phyloP scores from a whole-genome alignment of 2,113 vertebrate species.

The Meriones unguiculatus region DNA sequence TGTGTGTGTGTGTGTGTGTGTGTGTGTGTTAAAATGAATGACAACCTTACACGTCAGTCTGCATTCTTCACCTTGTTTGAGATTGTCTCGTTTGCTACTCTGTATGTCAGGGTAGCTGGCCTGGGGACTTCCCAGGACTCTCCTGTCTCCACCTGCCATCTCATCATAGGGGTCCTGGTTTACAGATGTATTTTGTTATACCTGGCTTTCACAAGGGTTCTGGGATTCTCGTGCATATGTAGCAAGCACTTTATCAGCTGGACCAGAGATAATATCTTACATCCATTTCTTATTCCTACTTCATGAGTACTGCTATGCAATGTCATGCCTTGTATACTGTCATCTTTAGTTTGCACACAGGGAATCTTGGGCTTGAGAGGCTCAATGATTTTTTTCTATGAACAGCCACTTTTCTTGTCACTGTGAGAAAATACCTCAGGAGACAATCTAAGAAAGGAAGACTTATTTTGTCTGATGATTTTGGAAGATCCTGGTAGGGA shows the following conservation, averaged over 20 bases:
- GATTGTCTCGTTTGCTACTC: background rate
- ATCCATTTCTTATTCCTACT: background rate
- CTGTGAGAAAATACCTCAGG: background rate
- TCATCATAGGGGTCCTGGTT: background rate
- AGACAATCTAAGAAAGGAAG: background rate
- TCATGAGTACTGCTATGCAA: accelerated
- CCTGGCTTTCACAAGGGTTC: background rate
- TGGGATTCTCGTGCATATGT: background rate
- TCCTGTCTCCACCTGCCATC: background rate
- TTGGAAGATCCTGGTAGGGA: background rate
- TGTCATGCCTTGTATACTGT: accelerated
- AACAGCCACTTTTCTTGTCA: background rate
- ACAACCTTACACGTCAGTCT: background rate
- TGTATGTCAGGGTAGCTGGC: background rate
- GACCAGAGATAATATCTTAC: background rate
- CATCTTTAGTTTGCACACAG: background rate
- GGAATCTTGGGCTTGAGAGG: background rate
- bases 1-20: background rate
- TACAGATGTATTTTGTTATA: too few relatives aligned
- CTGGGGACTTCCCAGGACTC: background rate
- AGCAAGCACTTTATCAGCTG: background rate
- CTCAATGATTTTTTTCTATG: background rate
- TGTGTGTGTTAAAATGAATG: background rate
- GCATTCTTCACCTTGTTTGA: background rate
- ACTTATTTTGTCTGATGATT: background rate